These are phyloP conservation scores for Apodemia duryi DNA, from an alignment of 2,888 invertebrate genomes.

Conservation along the genomic window DNA sequence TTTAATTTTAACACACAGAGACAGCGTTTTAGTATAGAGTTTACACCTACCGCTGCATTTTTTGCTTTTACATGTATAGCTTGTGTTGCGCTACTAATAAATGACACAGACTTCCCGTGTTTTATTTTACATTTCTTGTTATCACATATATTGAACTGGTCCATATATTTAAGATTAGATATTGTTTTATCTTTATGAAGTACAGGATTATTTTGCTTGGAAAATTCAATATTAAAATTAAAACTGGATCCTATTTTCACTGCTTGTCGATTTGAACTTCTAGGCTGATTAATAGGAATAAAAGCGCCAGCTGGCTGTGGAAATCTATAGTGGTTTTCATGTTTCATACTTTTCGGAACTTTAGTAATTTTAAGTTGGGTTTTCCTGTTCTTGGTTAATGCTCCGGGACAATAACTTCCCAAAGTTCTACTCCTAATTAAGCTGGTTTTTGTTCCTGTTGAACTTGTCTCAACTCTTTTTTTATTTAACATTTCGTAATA, in stretches of 20 bases:
- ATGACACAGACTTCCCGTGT: not conserved
- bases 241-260: constrained; percentile 31
- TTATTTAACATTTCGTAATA: constrained; percentile 40
- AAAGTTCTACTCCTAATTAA: constrained; percentile 24
- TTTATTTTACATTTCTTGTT: not conserved
- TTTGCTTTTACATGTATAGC: not conserved
- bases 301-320: not conserved
- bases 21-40: constrained; percentile 38
- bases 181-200: constrained; percentile 7
- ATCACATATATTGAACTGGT: not conserved
- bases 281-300: not conserved
- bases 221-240: constrained; percentile 30
- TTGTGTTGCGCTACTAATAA: not conserved
- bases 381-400: constrained; percentile 2
- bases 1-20: constrained; percentile 41
- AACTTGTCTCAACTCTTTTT: constrained; percentile 34
- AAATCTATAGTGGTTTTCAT: not conserved
- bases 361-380: constrained; percentile 11
- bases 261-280: constrained; percentile 14
- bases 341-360: not conserved
- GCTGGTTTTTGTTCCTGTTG: constrained; percentile 35
- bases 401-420: not conserved
- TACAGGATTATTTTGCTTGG: constrained; percentile 22
- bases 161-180: not conserved
- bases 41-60: constrained; percentile 5